Percentiles rank a stretch among this genome's conserved stretches.
phyloP scores from a whole-genome alignment of 2,888 invertebrate genomes.

The Melikaiella ostensackeni region DNA sequence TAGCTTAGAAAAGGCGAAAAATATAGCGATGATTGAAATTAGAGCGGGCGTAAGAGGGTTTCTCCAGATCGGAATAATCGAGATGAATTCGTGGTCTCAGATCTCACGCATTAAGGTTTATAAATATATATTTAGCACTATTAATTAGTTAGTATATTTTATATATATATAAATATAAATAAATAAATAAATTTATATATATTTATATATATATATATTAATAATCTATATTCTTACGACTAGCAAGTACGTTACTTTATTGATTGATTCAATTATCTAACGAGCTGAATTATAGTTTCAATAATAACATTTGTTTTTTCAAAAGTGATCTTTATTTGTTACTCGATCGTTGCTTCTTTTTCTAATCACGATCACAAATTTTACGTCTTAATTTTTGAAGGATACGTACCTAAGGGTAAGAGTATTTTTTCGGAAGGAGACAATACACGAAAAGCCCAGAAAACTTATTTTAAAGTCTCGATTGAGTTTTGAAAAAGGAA shows the following conservation, averaged over 20 bases:
- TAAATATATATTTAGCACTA: slow-evolving; percentile 60
- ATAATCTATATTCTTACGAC: slow-evolving; percentile 66
- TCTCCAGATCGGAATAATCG: slow-evolving; percentile 63
- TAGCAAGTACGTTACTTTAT: slow-evolving; percentile 61
- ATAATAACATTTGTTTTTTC: slow-evolving; percentile 68
- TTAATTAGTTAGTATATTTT: slow-evolving; percentile 63
- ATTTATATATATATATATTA: slow-evolving; percentile 65
- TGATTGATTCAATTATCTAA: slow-evolving; percentile 64
- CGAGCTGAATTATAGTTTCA: slow-evolving; percentile 67
- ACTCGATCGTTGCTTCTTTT: slow-evolving; percentile 50
- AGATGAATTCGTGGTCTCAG: slow-evolving; percentile 72
- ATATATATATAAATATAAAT: too few species aligned
- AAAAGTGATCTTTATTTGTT: slow-evolving; percentile 63
- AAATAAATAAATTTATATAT: too few species aligned
- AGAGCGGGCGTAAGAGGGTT: slow-evolving; percentile 59
- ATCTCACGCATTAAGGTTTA: slow-evolving; percentile 70
- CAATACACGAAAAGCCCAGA: slow-evolving; percentile 4
- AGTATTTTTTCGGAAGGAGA: not conserved
- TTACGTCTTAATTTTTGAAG: slow-evolving; percentile 26
- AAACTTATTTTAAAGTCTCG: not conserved
- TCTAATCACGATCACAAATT: not conserved
- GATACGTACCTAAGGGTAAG: slow-evolving; percentile 32
- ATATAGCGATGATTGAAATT: slow-evolving; percentile 40
- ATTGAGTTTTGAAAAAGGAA: not conserved
- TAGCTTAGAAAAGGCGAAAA: slow-evolving; percentile 48